A percentile compares a stretch with the other conserved stretches of the same genome.
phyloP scores from a whole-genome alignment of 37 sponge, comb jelly and placozoan genomes.

The Spongia lamella region DNA sequence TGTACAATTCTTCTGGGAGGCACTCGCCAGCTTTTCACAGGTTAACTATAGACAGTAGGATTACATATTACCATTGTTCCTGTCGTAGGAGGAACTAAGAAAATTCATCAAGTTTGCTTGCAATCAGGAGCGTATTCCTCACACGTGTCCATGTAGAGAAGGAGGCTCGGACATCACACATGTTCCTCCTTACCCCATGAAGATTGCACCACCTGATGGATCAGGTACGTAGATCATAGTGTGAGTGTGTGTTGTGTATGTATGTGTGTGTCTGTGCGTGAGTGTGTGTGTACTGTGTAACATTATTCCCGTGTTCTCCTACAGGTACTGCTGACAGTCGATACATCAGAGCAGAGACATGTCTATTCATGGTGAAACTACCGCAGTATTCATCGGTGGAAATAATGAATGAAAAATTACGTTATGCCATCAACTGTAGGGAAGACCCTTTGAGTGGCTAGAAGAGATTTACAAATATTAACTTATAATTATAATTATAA shows the following conservation, averaged over 20 bases:
- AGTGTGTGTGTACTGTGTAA: not conserved
- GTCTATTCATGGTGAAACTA: slow-evolving; percentile 96
- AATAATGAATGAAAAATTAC: slow-evolving; percentile 82
- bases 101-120: slow-evolving; percentile 98
- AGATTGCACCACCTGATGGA: slow-evolving; percentile 91
- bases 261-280: not conserved
- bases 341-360: slow-evolving; percentile 93
- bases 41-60: slow-evolving; percentile 11
- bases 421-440: slow-evolving; percentile 88
- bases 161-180: slow-evolving; percentile 57
- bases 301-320: not conserved
- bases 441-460: slow-evolving; percentile 96
- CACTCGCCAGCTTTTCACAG: slow-evolving; percentile 84
- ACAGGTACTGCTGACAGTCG: slow-evolving; percentile 83
- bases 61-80: not conserved
- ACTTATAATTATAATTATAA: slow-evolving; percentile 1
- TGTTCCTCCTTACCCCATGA: slow-evolving; percentile 98
- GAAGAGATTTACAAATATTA: not conserved
- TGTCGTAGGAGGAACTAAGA: slow-evolving; percentile 80
- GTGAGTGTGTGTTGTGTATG: slow-evolving; percentile 4
- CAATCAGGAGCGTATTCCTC: slow-evolving; percentile 96
- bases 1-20: slow-evolving; percentile 94
- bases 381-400: slow-evolving; percentile 88
- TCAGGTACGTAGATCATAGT: slow-evolving; percentile 41
- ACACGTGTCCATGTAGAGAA: slow-evolving; percentile 81